Base-by-base conservation (phyloP, 2,113 vertebrate species). In the Siniperca chuatsi region DNA sequence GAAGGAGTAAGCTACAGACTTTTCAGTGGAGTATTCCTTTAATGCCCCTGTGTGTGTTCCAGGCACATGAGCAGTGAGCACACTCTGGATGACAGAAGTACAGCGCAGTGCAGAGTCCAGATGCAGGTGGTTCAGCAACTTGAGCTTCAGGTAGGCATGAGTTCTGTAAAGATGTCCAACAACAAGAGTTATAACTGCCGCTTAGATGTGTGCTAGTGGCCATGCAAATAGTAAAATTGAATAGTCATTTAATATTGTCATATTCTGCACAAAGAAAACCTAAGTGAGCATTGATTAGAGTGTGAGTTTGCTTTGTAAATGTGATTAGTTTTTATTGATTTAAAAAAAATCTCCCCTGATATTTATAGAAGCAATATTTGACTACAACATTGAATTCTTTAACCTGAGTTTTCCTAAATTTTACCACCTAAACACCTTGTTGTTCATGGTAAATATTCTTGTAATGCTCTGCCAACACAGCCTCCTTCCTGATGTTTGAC, bases 101-200 rank as follows among this genome's bases (percentile, higher is more conserved):
- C 91, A 1, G 93, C 93, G 0, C 94, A 95, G 85, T 95, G 93
- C 83, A 80, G 94, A 83, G 94, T 95, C 71, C 94, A 95, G 91
- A 92, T 89, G 92, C 94, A 95, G 81, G 92, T 95, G 76, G 93
- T 95, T 48, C 91, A 93, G 86, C 94, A 95, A 65, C 90, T 95
- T 0, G 86, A 93, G 33, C 82, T 90, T 25, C 94, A 95, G 93
- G 93, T 92, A 42, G 9, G 55, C 4, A 2, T 1, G 8, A 83
- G 33, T 60, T 9, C 72, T 4, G 21, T 7, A 18, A 54, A 37
- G 21, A 23, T 29, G 25, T 15, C 37, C n/a, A 46, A 8, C 3
- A 2, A 37, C 4, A 60, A 3, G 50, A 44, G 54, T 60, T 33
- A 35, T 12, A 66, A 8, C 33, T 58, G 33, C 42, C 40, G 13